phyloP scores from a whole-genome alignment of 1,140 invertebrate genomes.

The Dendrolimus punctatus region DNA sequence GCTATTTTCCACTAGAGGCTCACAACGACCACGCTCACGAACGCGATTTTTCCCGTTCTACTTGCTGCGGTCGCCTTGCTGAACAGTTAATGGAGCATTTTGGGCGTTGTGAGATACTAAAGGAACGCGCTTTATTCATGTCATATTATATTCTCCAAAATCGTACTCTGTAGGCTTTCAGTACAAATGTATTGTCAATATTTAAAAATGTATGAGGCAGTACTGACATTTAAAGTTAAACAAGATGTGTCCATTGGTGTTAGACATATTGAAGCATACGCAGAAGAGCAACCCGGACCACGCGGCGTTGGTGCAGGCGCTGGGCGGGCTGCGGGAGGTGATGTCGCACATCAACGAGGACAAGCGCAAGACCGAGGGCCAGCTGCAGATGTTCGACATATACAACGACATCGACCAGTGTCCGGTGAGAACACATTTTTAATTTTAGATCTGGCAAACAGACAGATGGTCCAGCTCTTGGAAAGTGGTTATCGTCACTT shows the following conservation, averaged over 20 bases:
- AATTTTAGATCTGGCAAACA: too few relatives aligned
- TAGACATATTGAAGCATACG: conserved; percentile 95
- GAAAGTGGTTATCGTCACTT: too few relatives aligned
- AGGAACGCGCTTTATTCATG: too few relatives aligned
- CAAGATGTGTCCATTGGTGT: conserved; percentile 10
- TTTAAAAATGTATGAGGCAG: not conserved
- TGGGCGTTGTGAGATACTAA: too few relatives aligned
- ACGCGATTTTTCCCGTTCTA: too few relatives aligned
- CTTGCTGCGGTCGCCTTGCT: too few relatives aligned
- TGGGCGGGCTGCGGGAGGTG: conserved; percentile 91
- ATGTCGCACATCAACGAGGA: conserved; percentile 98
- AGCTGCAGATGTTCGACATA: conserved; percentile 96
- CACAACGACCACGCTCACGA: too few relatives aligned
- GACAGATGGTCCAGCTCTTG: too few relatives aligned
- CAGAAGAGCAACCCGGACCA: conserved; percentile 89
- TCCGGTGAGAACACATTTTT: conserved; percentile 73
- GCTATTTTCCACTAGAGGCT: too few relatives aligned
- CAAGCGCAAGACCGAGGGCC: conserved; percentile 94
- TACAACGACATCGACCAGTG: conserved; percentile 98
- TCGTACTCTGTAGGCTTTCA: too few relatives aligned
- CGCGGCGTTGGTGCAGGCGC: conserved; percentile 85
- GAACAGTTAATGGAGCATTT: too few relatives aligned
- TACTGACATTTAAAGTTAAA: not conserved
- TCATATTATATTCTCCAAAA: too few relatives aligned
- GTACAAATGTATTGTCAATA: not conserved